phyloP scores from a whole-genome alignment of 1,140 invertebrate species.

The Zophobas morio region DNA sequence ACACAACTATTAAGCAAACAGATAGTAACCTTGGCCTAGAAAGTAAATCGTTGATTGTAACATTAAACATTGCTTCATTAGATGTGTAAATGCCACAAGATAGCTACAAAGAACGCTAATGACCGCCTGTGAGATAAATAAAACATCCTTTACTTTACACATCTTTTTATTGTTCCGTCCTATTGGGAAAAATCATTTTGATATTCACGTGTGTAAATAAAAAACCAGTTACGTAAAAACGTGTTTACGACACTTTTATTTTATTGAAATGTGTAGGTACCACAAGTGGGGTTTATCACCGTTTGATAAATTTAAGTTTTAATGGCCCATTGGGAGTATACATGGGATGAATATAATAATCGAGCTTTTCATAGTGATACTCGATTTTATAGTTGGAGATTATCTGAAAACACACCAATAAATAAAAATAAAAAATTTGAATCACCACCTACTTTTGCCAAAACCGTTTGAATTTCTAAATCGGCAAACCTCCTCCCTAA shows the following conservation, averaged over 20 bases:
- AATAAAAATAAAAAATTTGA: too few species aligned
- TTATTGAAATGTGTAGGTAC: not conserved
- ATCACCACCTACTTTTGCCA: slow-evolving; percentile 72
- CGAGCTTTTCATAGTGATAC: slow-evolving; percentile 76
- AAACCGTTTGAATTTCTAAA: slow-evolving; percentile 79
- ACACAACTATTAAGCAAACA: not conserved
- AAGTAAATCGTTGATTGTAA: not conserved
- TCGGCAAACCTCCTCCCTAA: slow-evolving; percentile 82
- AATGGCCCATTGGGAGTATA: slow-evolving; percentile 81
- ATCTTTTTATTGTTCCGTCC: too few species aligned
- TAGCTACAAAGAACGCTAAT: too few species aligned
- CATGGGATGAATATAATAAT: slow-evolving; percentile 82
- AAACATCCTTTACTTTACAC: too few species aligned
- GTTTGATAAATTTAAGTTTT: slow-evolving; percentile 70
- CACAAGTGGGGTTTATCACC: not conserved
- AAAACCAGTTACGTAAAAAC: not conserved
- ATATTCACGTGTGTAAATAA: too few species aligned
- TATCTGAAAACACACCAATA: slow-evolving; percentile 71
- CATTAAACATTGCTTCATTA: not conserved
- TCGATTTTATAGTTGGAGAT: slow-evolving; percentile 77
- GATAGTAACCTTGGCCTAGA: not conserved
- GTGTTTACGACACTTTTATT: not conserved
- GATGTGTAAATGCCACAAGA: not conserved
- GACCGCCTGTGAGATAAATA: too few species aligned
- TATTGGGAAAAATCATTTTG: too few species aligned